Conservation (phyloP, 2,888 invertebrate species). For the Lepidonotus clava region DNA sequence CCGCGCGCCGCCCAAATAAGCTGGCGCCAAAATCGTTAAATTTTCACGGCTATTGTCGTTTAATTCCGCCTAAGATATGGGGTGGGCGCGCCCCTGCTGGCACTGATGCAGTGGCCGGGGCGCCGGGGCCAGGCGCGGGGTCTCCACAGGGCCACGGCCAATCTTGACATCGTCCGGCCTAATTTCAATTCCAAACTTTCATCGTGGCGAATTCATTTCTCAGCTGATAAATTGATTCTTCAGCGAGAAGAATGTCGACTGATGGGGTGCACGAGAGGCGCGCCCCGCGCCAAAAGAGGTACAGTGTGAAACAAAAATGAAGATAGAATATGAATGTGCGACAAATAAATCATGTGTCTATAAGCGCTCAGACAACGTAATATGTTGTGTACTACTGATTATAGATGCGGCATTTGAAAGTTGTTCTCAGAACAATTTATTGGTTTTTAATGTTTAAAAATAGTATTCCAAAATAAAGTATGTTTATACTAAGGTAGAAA, state of each 20-base stretch:
- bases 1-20: constrained; percentile 24
- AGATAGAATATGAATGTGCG: no score
- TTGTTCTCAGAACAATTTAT: no score
- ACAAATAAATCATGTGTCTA: no score
- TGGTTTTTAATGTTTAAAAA: no score
- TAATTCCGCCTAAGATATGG: constrained; percentile 40
- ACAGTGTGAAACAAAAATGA: no score
- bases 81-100: background rate
- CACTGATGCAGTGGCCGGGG: background rate
- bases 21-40: constrained; percentile 28
- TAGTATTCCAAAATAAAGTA: no score
- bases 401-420: no score
- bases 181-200: constrained; percentile 53
- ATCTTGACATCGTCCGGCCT: constrained; percentile 35
- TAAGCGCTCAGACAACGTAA: no score
- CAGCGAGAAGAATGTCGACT: background rate
- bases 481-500: no score
- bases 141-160: background rate
- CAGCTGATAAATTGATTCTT: constrained; percentile 44
- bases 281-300: no score
- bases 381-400: no score
- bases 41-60: constrained; percentile 49
- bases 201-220: constrained; percentile 27
- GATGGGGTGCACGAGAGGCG: background rate
- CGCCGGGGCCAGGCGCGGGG: background rate